Evolutionary conservation across 2,888 invertebrate species (phyloP), one percentile per base, ranked within the genome.

Genomic region (Machimus atricapillus): DNA sequence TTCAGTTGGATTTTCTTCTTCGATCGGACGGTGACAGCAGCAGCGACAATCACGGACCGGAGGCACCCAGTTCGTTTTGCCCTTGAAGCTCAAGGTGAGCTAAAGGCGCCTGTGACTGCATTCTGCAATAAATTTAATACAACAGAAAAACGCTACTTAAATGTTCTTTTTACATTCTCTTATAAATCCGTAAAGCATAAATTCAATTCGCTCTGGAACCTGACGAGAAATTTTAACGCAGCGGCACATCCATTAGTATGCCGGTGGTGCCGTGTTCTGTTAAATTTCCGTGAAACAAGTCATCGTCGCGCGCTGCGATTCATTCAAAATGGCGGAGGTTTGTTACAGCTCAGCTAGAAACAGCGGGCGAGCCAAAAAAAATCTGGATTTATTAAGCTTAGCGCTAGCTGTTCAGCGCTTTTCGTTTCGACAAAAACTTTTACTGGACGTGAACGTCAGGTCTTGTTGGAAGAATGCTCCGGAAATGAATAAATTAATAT

Each of bases 201-300:
- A 37, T 14, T 43, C 40, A 78, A 23, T 78, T 14, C 14, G 9
- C 37, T 14, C 14, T 66, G 66, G 27, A 19, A 66, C n/a, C n/a
- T 76, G 76, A 76, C 43, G 43, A 16, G 43, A 31, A 76, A 76
- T 76, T 76, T 76, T 6, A 37, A 76, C 37, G 2, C 40, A 40
- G 23, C 19, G 37, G 12, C 40, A 2, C 40, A 40, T 9, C 8
- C 66, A 83, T 83, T 83, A 66, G 66, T 83, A 83, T 83, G 82
- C 82, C n/a, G 66, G 19, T 40, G 66, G 19, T 37, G 82, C 31
- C 34, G 58, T 83, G 82, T 66, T 31, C 66, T 83, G 66, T 66
- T 83, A 66, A 66, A 83, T 37, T 66, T 40, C 58, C 66, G 58
- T 66, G 82, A 66, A 83, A 81, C 56, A 52, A 83, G 66, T 66